Evolutionary conservation across 2,888 invertebrate genomes (phyloP).

Genomic region (Hydriomena furcata): DNA sequence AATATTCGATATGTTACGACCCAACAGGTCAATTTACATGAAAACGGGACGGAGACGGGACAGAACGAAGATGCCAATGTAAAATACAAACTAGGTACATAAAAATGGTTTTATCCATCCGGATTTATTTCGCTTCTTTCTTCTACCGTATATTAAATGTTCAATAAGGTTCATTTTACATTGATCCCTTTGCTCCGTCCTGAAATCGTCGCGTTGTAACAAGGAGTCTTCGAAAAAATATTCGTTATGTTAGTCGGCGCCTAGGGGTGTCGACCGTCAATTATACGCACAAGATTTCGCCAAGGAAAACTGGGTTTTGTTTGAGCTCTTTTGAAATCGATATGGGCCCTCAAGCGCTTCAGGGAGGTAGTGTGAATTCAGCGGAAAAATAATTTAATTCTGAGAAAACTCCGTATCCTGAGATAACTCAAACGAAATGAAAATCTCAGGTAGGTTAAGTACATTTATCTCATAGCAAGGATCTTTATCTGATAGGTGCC

Average conservation of each 20-base stretch:
- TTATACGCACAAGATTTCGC: constrained; percentile 43
- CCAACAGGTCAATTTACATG: constrained; percentile 10
- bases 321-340: constrained; percentile 29
- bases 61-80: constrained; percentile 3
- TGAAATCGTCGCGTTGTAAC: constrained; percentile 22
- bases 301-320: constrained; percentile 32
- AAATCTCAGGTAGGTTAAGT: not conserved
- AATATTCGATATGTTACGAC: constrained; percentile 41
- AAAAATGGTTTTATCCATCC: not conserved
- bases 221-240: constrained; percentile 45
- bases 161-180: constrained; percentile 10
- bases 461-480: too few species aligned
- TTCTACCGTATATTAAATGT: not conserved
- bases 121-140: not conserved
- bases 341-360: constrained; percentile 23
- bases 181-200: not conserved
- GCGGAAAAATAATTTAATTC: constrained; percentile 18
- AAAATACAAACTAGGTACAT: too few species aligned
- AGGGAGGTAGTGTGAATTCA: constrained; percentile 17
- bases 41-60: constrained; percentile 10
- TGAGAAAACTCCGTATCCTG: constrained; percentile 2
- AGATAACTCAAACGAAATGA: constrained; percentile 4
- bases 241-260: constrained; percentile 50
- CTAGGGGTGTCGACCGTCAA: constrained; percentile 42
- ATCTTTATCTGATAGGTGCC: too few species aligned